A percentile compares a stretch with the other conserved stretches of the same genome.
phyloP scores from a whole-genome alignment of 2,113 vertebrate species.

The Pardalotus punctatus region DNA sequence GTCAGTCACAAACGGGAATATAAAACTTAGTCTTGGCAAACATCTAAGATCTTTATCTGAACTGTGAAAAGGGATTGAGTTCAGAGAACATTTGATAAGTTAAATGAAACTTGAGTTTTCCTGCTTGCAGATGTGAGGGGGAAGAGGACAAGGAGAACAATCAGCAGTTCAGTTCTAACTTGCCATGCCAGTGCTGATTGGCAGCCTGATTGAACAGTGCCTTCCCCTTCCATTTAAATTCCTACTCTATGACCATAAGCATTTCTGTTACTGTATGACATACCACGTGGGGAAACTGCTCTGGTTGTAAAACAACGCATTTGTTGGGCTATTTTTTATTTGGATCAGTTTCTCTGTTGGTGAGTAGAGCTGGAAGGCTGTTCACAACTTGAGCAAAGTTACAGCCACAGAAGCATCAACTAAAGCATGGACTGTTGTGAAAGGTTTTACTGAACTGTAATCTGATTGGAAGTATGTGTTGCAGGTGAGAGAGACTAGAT shows the following conservation, averaged over 20 bases:
- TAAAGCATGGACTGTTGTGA: neutral
- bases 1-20: neutral
- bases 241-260: neutral
- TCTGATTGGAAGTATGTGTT: neutral
- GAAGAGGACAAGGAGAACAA: neutral
- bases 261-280: neutral
- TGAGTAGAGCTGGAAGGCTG: neutral
- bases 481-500: neutral
- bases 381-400: neutral
- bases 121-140: neutral
- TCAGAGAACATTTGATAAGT: neutral
- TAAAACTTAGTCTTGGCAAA: neutral
- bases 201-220: neutral
- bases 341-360: neutral
- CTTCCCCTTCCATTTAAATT: neutral
- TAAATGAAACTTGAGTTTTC: neutral
- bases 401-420: neutral
- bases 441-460: neutral
- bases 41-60: neutral
- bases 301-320: neutral
- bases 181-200: neutral
- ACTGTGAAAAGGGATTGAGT: neutral
- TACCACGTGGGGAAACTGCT: neutral
- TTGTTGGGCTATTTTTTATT: neutral
- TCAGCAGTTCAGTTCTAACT: neutral